Conservation (phyloP, 2,888 invertebrate species). For the Andrena chrysosceles region DNA sequence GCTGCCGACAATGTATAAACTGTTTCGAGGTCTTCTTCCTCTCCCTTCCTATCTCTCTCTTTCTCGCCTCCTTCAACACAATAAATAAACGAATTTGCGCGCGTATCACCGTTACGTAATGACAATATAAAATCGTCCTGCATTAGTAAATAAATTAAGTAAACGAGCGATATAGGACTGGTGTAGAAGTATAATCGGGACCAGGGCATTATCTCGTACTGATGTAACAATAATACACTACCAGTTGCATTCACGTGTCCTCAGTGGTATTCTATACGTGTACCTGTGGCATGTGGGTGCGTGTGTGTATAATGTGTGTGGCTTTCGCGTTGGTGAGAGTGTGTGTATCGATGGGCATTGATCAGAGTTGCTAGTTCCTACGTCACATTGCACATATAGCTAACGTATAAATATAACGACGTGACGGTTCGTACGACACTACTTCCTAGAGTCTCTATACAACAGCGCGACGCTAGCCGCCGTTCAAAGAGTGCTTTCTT, state of each 20-base stretch:
- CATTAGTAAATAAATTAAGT: slow-evolving; percentile 82
- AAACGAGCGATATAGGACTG: slow-evolving; percentile 77
- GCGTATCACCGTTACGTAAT: slow-evolving; percentile 69
- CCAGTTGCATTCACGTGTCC: slow-evolving; percentile 65
- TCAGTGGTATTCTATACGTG: slow-evolving; percentile 16
- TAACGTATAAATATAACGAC: slow-evolving; percentile 83
- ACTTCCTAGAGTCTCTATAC: slow-evolving; percentile 82
- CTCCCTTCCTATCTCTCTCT: too few relatives aligned
- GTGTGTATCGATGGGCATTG: slow-evolving; percentile 60
- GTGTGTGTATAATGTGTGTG: slow-evolving; percentile 43
- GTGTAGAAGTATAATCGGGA: slow-evolving; percentile 67
- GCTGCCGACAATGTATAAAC: slow-evolving; percentile 82
- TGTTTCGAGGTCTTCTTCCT: slow-evolving; percentile 72
- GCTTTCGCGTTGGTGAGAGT: slow-evolving; percentile 13
- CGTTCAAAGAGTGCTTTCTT: slow-evolving; percentile 74
- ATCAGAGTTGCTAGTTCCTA: slow-evolving; percentile 80
- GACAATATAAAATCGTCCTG: slow-evolving; percentile 80
- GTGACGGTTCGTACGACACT: slow-evolving; percentile 78
- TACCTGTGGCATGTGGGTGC: slow-evolving; percentile 43
- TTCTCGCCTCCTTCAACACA: slow-evolving; percentile 76
- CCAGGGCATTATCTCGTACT: slow-evolving; percentile 65
- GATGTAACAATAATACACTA: slow-evolving; percentile 79
- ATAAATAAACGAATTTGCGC: slow-evolving; percentile 77
- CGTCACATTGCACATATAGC: slow-evolving; percentile 81
- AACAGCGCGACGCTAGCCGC: slow-evolving; percentile 82